phyloP scores from a whole-genome alignment of 2,888 invertebrate species.

The Netelia virgata region DNA sequence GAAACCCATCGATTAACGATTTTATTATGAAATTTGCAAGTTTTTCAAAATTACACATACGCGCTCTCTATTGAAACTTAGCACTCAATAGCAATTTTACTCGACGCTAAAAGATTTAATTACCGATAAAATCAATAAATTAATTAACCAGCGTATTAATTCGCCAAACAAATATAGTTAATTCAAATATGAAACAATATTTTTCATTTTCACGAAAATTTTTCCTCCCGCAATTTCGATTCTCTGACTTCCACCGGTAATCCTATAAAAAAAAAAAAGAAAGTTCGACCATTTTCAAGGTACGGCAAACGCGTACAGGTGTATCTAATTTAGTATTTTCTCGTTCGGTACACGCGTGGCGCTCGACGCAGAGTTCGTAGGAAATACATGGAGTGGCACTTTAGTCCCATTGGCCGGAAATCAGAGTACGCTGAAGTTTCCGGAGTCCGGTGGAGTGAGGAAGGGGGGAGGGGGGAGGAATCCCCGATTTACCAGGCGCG shows the following conservation, averaged over 20 bases:
- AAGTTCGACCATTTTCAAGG: slow-evolving; percentile 34
- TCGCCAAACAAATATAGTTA: no score
- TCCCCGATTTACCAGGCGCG: slow-evolving; percentile 52
- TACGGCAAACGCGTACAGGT: slow-evolving; percentile 30
- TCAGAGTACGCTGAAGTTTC: slow-evolving; percentile 48
- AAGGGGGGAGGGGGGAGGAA: slow-evolving; percentile 6
- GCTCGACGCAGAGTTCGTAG: slow-evolving; percentile 1
- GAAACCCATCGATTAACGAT: no score
- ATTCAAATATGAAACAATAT: no score
- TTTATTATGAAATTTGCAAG: no score
- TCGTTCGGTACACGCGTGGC: slow-evolving; percentile 6
- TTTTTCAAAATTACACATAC: no score
- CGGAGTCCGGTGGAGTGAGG: slow-evolving; percentile 29
- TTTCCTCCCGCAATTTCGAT: no score
- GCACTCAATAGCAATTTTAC: no score
- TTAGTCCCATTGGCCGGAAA: slow-evolving; percentile 51
- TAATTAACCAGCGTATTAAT: no score
- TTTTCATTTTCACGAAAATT: no score
- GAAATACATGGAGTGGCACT: slow-evolving; percentile 26
- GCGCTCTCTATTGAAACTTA: no score
- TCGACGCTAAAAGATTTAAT: no score
- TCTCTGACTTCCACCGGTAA: not conserved
- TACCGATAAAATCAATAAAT: no score
- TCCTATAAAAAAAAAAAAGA: not conserved
- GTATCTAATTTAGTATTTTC: slow-evolving; percentile 45